Percentiles rank a stretch among this genome's conserved stretches.
phyloP scores from a whole-genome alignment of 2,113 vertebrate genomes.

The Clarias magur region DNA sequence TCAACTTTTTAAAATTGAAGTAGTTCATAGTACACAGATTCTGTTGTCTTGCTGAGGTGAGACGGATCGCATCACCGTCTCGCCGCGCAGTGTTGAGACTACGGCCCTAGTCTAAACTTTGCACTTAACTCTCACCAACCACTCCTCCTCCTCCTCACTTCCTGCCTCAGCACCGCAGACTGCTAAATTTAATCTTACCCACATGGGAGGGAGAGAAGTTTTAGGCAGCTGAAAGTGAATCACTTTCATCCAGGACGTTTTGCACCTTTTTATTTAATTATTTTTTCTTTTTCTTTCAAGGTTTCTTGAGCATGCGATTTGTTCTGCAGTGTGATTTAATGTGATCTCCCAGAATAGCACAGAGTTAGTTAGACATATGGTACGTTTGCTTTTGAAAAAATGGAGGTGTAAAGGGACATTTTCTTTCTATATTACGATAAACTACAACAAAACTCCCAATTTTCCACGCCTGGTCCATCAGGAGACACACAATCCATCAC shows the following conservation, averaged over 20 bases:
- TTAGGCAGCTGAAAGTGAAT: background rate
- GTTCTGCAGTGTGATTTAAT: background rate
- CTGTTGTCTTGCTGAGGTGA: too few relatives aligned
- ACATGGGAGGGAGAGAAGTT: conserved; percentile 5
- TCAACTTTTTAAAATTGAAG: too few relatives aligned
- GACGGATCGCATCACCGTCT: too few relatives aligned
- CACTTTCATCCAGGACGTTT: background rate
- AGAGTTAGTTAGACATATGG: background rate
- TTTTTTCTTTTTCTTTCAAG: background rate
- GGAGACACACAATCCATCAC: too few relatives aligned
- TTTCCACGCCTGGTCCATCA: too few relatives aligned
- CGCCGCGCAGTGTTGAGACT: background rate
- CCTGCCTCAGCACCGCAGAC: conserved; percentile 34
- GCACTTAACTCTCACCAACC: background rate
- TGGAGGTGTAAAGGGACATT: background rate
- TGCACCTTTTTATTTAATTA: background rate
- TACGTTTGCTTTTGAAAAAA: background rate
- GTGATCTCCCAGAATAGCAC: background rate
- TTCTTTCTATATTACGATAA: background rate
- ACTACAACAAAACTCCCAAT: too few relatives aligned
- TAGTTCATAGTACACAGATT: too few relatives aligned
- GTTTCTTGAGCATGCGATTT: background rate
- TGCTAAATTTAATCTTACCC: conserved; percentile 63
- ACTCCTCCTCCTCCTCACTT: conserved; percentile 5
- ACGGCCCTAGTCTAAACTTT: background rate